These are phyloP conservation scores for Acrossocheilus fasciatus DNA, from an alignment of 2,797 vertebrate species.

Conservation along the genomic window DNA sequence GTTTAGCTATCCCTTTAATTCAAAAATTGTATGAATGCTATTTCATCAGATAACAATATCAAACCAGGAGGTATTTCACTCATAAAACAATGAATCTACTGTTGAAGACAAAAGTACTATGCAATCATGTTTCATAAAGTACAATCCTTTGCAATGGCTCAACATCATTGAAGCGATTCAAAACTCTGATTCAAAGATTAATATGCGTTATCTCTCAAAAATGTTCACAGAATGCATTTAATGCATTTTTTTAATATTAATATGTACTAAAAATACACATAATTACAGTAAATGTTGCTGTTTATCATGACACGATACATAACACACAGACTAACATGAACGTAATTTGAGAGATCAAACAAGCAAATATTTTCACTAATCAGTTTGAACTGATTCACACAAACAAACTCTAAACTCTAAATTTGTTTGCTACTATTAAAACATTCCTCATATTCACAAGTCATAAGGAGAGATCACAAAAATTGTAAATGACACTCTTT, in stretches of 20 bases:
- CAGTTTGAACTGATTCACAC: not conserved
- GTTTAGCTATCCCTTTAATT: not conserved
- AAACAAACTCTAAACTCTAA: not conserved
- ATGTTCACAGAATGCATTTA: not conserved
- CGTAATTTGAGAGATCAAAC: not conserved
- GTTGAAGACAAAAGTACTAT: not conserved
- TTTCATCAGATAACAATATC: not conserved
- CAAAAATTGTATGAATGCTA: not conserved
- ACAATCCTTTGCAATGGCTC: not conserved
- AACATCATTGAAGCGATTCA: not conserved
- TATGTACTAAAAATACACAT: not conserved
- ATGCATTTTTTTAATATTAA: no score
- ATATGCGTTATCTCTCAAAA: not conserved
- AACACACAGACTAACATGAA: not conserved
- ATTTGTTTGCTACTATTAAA: not conserved
- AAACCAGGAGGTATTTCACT: not conserved
- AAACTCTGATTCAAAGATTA: not conserved
- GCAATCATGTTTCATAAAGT: not conserved
- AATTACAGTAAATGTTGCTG: no score
- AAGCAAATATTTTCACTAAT: not conserved
- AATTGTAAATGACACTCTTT: not conserved
- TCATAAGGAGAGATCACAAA: not conserved
- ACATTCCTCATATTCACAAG: not conserved
- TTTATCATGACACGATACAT: not conserved
- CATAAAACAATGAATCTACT: not conserved